These are phyloP conservation scores for Marcusenius ussheri DNA, from an alignment of 2,113 vertebrate species.

Conservation along the genomic window DNA sequence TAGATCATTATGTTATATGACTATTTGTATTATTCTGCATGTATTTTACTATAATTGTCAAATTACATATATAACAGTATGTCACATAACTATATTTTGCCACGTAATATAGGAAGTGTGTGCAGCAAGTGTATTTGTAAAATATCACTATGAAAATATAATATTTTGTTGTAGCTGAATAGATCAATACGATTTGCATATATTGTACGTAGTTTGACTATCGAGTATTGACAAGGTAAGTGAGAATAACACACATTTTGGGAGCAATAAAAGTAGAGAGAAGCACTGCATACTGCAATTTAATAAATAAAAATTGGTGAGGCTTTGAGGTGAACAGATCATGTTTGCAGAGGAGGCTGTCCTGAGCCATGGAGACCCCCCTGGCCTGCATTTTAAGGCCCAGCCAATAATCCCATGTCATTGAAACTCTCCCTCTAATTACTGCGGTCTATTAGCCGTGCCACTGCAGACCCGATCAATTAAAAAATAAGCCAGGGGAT, in stretches of 20 bases:
- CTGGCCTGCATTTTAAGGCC: constrained; percentile 29
- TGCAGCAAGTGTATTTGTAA: not conserved
- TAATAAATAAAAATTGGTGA: not conserved
- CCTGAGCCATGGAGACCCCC: constrained; percentile 17
- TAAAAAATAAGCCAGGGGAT: constrained; percentile 19
- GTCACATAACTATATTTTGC: not conserved
- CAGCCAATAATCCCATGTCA: constrained; percentile 35
- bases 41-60: not conserved
- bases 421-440: constrained; percentile 55
- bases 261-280: not conserved
- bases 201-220: not conserved
- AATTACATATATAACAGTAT: not conserved
- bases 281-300: not conserved
- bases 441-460: constrained; percentile 53
- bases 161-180: not conserved
- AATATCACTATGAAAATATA: not conserved
- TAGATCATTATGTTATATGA: not conserved
- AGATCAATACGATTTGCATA: not conserved
- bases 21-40: not conserved
- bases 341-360: not conserved
- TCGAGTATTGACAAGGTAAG: not conserved
- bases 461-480: constrained; percentile 2
- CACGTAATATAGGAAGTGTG: not conserved
- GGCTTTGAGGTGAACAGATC: not conserved
- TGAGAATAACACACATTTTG: not conserved